Conservation (phyloP, 2,797 vertebrate genomes). For the Urosaurus nigricauda region DNA sequence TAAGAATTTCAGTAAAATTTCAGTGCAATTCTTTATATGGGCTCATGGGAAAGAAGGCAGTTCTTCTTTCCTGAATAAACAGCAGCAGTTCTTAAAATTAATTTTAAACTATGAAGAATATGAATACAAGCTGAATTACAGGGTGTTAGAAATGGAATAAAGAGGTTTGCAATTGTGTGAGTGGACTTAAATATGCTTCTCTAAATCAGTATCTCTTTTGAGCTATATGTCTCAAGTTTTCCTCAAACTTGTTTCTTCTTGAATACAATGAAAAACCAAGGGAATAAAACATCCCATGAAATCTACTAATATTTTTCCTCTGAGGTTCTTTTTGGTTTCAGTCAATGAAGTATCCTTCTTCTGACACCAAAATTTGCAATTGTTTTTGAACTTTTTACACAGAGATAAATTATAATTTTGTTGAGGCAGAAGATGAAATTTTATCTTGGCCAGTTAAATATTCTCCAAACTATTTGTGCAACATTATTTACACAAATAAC, state of each 20-base stretch:
- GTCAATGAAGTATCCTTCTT: background rate
- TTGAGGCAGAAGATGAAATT: background rate
- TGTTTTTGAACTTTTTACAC: background rate
- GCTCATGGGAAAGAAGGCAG: background rate
- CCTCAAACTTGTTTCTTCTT: background rate
- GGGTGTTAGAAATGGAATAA: background rate
- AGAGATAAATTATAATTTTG: background rate
- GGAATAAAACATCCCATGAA: background rate
- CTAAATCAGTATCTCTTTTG: background rate
- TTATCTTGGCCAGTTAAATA: background rate
- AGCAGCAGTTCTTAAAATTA: background rate
- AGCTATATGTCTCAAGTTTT: background rate
- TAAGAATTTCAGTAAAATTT: background rate
- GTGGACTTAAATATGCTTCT: background rate
- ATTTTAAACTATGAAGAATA: constrained; percentile 2
- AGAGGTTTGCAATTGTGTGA: background rate
- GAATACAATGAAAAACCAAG: background rate
- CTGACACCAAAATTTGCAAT: background rate
- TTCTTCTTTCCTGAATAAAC: background rate
- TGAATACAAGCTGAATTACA: background rate
- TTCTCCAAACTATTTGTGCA: background rate
- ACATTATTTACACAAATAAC: background rate
- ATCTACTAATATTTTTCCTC: background rate
- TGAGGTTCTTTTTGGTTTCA: background rate
- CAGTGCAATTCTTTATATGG: background rate